Base-by-base conservation (phyloP, 2,888 invertebrate species). In the Lithophane semibrunnea region DNA sequence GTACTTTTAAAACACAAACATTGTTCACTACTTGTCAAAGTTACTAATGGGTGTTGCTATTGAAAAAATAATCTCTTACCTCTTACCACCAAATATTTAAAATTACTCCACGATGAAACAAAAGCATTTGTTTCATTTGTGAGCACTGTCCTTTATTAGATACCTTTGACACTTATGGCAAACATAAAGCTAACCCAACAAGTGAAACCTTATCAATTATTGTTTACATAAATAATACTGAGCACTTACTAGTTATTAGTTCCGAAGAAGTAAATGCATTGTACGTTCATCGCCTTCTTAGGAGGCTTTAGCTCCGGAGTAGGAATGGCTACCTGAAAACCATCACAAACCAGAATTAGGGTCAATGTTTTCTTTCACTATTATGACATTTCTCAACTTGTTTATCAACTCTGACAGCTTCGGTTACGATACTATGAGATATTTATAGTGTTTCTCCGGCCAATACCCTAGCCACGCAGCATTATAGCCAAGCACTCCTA, bases 261-360 rank as follows among this genome's bases (percentile, higher is more conserved):
- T 76, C 99, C 99, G 95, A 99, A 99, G 97, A 99, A 99, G 96
- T 98, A 99, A 86, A 99, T 98, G 96, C 99, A 99, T 92, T 98
- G 98, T 69, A 97, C 93, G 80, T 97, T 97, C 60, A 91, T 97
- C 87, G 98, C 98, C 93, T 98, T 98, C 90, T 98, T 98, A 37
- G 97, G 97, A 37, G 98, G 98, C 92, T 97, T 98, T 93, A 98
- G 96, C 91, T 98, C 98, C 77, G 98, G 97, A 68, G 98, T 98
- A 18, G 99, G 98, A 88, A 98, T 97, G 60, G 98, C 98, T 91
- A 99, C 98, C 99, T 99, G 97, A 91, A 97, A 97, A 93, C 91
- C 90, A 93, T 81, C 86, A 90, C 80, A 82, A 54, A 47, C 77
- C 70, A 82, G 76, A 84, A 91, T 91, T 92, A 93, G 90, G 85